Conservation (phyloP, 2,888 invertebrate genomes). For the Cosmorhoe ocellata region DNA sequence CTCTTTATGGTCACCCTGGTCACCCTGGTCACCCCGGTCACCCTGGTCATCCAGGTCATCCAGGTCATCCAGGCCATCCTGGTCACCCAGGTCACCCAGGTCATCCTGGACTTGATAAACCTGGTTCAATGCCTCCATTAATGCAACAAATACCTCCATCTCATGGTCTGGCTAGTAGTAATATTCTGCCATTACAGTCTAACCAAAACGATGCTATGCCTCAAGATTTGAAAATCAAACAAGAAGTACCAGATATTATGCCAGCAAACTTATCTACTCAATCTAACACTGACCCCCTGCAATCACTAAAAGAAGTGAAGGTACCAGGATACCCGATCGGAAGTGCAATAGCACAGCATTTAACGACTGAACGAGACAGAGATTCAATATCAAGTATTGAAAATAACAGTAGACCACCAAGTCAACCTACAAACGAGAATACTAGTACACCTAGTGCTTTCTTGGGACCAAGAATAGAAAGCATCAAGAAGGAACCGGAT, state of each 20-base stretch:
- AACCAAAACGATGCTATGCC: constrained; percentile 74
- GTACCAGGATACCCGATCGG: constrained; percentile 87
- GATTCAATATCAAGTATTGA: constrained; percentile 76
- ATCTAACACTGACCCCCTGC: constrained; percentile 85
- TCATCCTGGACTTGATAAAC: constrained; percentile 69
- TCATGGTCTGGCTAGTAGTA: constrained; percentile 59
- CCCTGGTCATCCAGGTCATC: constrained; percentile 63
- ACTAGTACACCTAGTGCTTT: constrained; percentile 78
- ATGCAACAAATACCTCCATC: constrained; percentile 69
- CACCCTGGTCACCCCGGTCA: constrained; percentile 52
- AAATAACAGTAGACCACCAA: constrained; percentile 74
- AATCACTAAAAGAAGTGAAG: constrained; percentile 90
- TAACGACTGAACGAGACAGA: constrained; percentile 75
- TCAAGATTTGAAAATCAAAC: constrained; percentile 79
- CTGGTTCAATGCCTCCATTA: constrained; percentile 63
- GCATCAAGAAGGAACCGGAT: constrained; percentile 89
- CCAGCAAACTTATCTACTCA: constrained; percentile 79
- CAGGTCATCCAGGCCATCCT: constrained; percentile 58
- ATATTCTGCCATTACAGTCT: constrained; percentile 56
- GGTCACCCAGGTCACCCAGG: constrained; percentile 62
- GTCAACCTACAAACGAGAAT: constrained; percentile 75
- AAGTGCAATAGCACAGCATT: constrained; percentile 75
- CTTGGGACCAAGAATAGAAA: constrained; percentile 86
- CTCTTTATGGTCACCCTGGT: constrained; percentile 68
- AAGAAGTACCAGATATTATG: constrained; percentile 79